Percentiles rank a stretch among this genome's conserved stretches.
Conservation (phyloP, 2,113 vertebrate species). For the Mastomys natalensis region DNA sequence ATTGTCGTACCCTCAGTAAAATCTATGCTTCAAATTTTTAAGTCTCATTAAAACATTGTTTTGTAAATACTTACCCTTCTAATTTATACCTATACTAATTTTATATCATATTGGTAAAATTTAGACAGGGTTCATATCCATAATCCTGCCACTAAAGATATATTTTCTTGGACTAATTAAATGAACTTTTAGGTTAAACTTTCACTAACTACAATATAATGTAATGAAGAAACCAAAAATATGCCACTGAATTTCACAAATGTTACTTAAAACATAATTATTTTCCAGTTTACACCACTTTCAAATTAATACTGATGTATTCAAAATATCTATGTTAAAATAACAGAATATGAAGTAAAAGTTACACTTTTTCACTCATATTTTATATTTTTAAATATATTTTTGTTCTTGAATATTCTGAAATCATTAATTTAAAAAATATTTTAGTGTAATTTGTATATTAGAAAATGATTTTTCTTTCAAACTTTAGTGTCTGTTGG, state of each 20-base stretch:
- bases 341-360: not conserved
- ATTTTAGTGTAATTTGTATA: not conserved
- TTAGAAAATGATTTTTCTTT: not conserved
- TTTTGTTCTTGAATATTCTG: not conserved
- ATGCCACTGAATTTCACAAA: not conserved
- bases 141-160: not conserved
- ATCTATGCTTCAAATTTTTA: constrained; percentile 47
- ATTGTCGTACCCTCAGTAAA: not conserved
- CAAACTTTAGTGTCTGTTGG: not conserved
- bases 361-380: not conserved
- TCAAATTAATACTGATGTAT: not conserved
- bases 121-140: not conserved
- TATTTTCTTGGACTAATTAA: not conserved
- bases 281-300: not conserved
- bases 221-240: not conserved
- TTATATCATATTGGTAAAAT: constrained; percentile 46
- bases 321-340: constrained; percentile 32
- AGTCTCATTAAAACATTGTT: constrained; percentile 40
- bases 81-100: no score
- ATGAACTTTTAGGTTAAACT: constrained; percentile 44
- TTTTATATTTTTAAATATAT: constrained; percentile 17
- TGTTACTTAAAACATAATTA: not conserved
- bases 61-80: not conserved
- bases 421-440: not conserved
- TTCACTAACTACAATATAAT: constrained; percentile 9